Base-by-base conservation (phyloP, 1,140 invertebrate species). In the Scaptomyza montana region DNA sequence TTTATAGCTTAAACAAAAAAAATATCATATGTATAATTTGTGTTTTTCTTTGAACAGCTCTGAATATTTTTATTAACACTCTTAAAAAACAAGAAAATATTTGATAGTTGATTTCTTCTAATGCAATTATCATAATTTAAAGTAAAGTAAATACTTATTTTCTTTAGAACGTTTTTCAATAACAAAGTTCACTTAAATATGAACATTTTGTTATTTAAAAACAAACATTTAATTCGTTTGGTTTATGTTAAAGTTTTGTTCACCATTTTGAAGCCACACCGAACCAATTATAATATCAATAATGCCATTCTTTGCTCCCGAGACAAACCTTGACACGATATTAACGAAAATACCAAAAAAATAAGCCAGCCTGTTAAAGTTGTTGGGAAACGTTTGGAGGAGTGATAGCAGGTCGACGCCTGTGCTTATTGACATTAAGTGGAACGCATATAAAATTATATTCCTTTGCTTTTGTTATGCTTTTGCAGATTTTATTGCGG, bases 401-500 rank as follows among this genome's bases (percentile, higher is more conserved):
- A 46, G 2, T 59, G 33, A 36, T 36, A 36, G 30, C 56, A 59
- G 56, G 28, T 59, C 43, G 56, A 47, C 28, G 56, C 9, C 56
- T 50, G 60, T 33, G 59, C 50, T 50, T 70, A 50, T 63, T 74
- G 74, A 65, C 65, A 74, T 69, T 69, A 55, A 55, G 54, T 30
- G 46, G 8, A 68, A 55, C 56, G 4, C 36, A 53, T 13, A 50
- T 71, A 63, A 53, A 63, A 75, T 45, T 67, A 78, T 75, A 64
- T 67, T 6, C 7, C 67, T 36, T 65, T 56, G 16, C 51, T 75
- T n/a, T 56, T 63, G 57, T 69, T 74, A 61, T 75, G 25, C 39
- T 74, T 25, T 91, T 91, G 53, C 89, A 92, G 90, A 90, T 89
- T 85, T 91, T 71, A 91, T 90, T 80, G 78, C 79, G 61, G 95